Conservation (phyloP, 2,797 vertebrate genomes). For the Tapirus indicus region DNA sequence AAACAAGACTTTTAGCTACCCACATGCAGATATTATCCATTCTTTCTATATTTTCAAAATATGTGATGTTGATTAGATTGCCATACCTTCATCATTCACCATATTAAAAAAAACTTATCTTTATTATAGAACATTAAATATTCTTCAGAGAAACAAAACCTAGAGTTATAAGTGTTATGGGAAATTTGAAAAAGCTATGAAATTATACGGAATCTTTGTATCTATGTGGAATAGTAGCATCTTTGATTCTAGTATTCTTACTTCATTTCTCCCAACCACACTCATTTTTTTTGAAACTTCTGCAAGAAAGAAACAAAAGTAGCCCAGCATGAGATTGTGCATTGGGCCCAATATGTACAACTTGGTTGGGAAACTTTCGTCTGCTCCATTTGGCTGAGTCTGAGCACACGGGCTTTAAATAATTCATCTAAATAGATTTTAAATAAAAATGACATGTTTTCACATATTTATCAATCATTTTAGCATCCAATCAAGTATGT, state of each 20-base stretch:
- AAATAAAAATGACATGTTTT: not conserved
- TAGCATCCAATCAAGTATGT: not conserved
- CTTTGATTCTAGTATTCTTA: not conserved
- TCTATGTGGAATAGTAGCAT: not conserved
- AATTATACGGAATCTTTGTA: not conserved
- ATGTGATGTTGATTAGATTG: not conserved
- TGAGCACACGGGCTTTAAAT: not conserved
- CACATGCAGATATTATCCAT: not conserved
- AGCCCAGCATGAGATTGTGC: not conserved
- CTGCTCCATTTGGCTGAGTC: not conserved
- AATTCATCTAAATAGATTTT: not conserved
- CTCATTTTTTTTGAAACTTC: not conserved
- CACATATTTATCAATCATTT: not conserved
- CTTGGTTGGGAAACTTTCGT: not conserved
- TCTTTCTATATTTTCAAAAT: constrained; percentile 21
- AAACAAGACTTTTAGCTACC: constrained; percentile 8
- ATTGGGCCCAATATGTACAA: not conserved
- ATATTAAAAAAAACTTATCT: not conserved
- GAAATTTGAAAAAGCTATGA: not conserved
- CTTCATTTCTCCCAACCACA: not conserved
- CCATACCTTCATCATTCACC: not conserved
- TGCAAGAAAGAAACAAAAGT: not conserved
- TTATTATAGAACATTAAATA: not conserved
- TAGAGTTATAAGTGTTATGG: not conserved
- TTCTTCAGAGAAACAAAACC: not conserved